Conservation (phyloP, 1,140 invertebrate species). For the Tetramorium parvispinum region DNA sequence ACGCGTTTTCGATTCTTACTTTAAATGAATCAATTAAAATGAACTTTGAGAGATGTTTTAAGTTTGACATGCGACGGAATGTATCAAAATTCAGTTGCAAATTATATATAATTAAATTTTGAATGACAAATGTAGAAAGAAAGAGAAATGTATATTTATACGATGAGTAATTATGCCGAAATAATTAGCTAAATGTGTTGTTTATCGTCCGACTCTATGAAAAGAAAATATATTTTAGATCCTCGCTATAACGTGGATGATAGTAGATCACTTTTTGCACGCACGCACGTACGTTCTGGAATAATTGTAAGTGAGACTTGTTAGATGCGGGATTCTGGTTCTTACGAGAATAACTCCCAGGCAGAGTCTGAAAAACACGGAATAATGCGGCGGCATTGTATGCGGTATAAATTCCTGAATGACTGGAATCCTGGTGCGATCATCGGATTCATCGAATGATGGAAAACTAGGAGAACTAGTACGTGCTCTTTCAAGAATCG, state of each 20-base stretch:
- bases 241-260: constrained; percentile 8
- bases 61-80: background rate
- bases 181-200: constrained; percentile 9
- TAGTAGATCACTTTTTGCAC: constrained; percentile 16
- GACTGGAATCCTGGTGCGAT: constrained; percentile 55
- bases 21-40: background rate
- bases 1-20: background rate
- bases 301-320: constrained; percentile 64
- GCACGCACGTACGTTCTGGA: background rate
- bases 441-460: constrained; percentile 69
- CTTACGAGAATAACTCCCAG: constrained; percentile 33
- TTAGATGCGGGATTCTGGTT: constrained; percentile 31
- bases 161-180: constrained; percentile 19
- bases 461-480: constrained; percentile 62
- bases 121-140: background rate
- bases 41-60: background rate
- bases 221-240: constrained; percentile 4
- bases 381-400: constrained; percentile 69
- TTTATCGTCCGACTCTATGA: background rate
- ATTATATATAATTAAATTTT: background rate
- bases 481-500: constrained; percentile 48
- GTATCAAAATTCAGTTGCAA: background rate
- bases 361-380: constrained; percentile 35
- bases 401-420: constrained; percentile 63
- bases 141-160: background rate